A percentile compares a stretch with the other conserved stretches of the same genome.
Evolutionary conservation across 2,113 vertebrate genomes (phyloP).

Genomic region (Poeciliopsis occidentalis): DNA sequence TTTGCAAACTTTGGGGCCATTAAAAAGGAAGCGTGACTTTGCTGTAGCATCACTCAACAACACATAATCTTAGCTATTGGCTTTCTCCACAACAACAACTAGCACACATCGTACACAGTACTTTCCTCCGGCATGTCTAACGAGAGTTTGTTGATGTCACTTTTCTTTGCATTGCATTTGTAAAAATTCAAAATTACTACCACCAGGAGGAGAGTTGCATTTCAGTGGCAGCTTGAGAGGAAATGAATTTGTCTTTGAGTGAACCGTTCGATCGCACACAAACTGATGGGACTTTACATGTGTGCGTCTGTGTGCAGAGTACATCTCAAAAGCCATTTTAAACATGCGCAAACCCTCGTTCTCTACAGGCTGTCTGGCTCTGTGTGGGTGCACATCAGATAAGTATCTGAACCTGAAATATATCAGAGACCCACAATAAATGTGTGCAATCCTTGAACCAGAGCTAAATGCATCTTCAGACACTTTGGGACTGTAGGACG

Average conservation of each 20-base stretch:
- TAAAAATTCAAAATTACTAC: conserved; percentile 53
- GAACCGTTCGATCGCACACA: conserved; percentile 30
- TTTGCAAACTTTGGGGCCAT: conserved; percentile 20
- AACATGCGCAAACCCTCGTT: conserved; percentile 66
- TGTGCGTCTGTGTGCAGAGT: conserved; percentile 48
- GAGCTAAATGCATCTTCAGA: conserved; percentile 42
- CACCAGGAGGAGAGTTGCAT: conserved; percentile 47
- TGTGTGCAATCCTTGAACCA: conserved; percentile 10
- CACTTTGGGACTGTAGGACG: conserved; percentile 56
- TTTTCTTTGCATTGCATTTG: conserved; percentile 72
- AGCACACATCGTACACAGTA: conserved; percentile 41
- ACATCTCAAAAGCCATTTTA: conserved; percentile 64
- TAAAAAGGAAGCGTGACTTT: conserved; percentile 32
- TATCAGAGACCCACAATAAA: not conserved
- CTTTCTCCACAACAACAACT: conserved; percentile 41
- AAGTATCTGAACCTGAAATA: conserved; percentile 3
- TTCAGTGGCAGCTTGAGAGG: conserved; percentile 58
- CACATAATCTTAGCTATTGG: conserved; percentile 39
- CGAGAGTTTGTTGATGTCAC: conserved; percentile 53
- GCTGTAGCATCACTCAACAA: conserved; percentile 36
- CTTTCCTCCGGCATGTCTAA: conserved; percentile 61
- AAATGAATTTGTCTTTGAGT: conserved; percentile 56
- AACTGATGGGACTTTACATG: not conserved
- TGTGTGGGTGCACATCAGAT: not conserved
- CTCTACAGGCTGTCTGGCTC: conserved; percentile 59